These are phyloP conservation scores for Nibea albiflora DNA, from an alignment of 2,113 vertebrate genomes.

Conservation along the genomic window DNA sequence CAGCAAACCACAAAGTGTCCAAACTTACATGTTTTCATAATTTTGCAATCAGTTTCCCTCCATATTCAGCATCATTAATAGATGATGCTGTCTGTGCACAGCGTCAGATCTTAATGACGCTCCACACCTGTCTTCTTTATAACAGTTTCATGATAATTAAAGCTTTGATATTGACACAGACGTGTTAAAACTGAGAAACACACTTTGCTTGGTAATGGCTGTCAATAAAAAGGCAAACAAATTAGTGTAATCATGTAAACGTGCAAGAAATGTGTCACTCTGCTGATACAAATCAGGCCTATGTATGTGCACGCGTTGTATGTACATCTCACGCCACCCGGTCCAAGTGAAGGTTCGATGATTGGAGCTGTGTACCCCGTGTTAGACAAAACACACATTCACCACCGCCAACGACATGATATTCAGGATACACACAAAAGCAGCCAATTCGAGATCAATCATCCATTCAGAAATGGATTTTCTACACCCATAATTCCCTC, in stretches of 20 bases:
- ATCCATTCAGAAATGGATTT: conserved; percentile 7
- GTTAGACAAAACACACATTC: not conserved
- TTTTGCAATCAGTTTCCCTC: not conserved
- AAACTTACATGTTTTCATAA: not conserved
- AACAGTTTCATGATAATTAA: not conserved
- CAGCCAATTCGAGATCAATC: conserved; percentile 30
- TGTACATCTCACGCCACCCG: not conserved
- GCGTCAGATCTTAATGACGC: not conserved
- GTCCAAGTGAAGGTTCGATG: not conserved
- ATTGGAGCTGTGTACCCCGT: not conserved
- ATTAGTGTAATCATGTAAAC: not conserved
- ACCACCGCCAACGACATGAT: not conserved
- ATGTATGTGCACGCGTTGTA: not conserved
- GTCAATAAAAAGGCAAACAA: not conserved
- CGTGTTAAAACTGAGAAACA: not conserved
- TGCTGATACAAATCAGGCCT: not conserved
- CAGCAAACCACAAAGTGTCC: not conserved
- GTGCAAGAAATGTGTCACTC: not conserved
- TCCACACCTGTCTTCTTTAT: not conserved
- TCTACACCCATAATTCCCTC: conserved; percentile 1
- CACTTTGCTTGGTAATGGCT: not conserved
- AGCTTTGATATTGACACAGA: not conserved
- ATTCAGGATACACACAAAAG: conserved; percentile 6
- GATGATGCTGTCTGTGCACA: not conserved
- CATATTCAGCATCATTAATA: too few relatives aligned